Conservation (phyloP, 1,140 invertebrate species). For the Lasioglossum baleicum region DNA sequence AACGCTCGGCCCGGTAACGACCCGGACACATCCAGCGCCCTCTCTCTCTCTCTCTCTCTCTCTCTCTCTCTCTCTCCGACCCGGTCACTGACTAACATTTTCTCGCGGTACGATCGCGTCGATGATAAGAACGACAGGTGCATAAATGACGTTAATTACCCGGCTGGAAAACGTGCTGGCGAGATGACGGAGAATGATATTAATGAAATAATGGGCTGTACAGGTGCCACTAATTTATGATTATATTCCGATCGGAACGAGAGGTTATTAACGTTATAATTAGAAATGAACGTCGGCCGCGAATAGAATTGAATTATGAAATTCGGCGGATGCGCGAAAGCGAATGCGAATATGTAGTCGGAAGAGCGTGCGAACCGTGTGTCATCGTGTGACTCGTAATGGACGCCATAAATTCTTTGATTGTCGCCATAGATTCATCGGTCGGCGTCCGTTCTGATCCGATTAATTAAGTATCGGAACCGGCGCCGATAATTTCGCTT, state of each 20-base stretch:
- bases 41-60: background rate
- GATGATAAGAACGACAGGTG: background rate
- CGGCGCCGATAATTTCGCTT: slow-evolving; percentile 12
- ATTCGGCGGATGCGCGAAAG: no score
- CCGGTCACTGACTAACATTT: background rate
- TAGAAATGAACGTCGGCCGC: background rate
- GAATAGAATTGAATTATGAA: slow-evolving; percentile 4
- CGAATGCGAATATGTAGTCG: no score
- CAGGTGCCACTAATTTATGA: background rate
- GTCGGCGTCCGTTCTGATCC: background rate
- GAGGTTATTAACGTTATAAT: background rate
- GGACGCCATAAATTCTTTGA: background rate
- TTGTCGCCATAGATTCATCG: no score
- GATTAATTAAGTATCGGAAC: slow-evolving; percentile 14
- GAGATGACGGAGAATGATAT: background rate
- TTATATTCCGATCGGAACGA: background rate
- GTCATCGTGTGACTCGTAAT: background rate
- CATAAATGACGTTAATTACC: background rate
- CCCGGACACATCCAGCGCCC: background rate
- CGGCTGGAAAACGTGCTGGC: background rate
- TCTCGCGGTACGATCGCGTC: background rate
- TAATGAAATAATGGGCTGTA: background rate
- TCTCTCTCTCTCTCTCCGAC: background rate
- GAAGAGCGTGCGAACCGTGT: no score
- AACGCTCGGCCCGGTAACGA: background rate